These are phyloP conservation scores for Microplitis deprimator DNA, from an alignment of 2,888 invertebrate genomes.

Conservation along the genomic window DNA sequence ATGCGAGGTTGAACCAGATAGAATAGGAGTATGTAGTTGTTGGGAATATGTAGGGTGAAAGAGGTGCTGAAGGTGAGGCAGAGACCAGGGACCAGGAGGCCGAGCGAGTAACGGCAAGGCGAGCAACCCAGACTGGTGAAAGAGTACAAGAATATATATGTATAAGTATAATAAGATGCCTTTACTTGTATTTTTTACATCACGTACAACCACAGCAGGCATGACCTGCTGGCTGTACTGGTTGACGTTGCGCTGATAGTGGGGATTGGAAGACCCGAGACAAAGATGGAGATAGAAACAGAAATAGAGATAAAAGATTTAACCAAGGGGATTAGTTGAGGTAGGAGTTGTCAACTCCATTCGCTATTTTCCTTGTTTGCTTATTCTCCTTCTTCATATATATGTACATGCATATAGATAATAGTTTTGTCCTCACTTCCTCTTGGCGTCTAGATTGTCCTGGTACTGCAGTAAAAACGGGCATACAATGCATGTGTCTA, in stretches of 20 bases:
- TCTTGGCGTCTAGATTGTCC: too few species aligned
- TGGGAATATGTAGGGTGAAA: conserved; percentile 37
- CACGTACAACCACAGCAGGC: too few species aligned
- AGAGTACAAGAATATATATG: background rate
- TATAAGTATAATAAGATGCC: background rate
- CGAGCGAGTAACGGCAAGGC: conserved; percentile 10
- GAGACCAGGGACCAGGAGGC: background rate
- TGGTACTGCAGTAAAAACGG: too few species aligned
- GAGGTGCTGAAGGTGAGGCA: conserved; percentile 11
- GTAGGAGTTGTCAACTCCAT: background rate
- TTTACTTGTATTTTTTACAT: too few species aligned
- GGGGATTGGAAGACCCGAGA: conserved; percentile 33
- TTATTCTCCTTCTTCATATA: background rate
- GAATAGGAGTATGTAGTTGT: conserved; percentile 45
- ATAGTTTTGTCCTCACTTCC: too few species aligned
- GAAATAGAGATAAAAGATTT: conserved; percentile 21
- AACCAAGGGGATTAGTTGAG: conserved; percentile 17
- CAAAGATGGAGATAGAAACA: background rate
- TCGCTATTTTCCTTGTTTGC: conserved; percentile 15
- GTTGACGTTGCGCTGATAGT: background rate
- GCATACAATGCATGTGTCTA: too few species aligned
- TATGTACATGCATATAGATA: too few species aligned
- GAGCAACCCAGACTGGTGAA: conserved; percentile 22
- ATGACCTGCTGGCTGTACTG: background rate
- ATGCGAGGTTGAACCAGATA: conserved; percentile 31